A percentile compares a stretch with the other conserved stretches of the same genome.
Evolutionary conservation across 2,888 invertebrate species (phyloP).

Genomic region (Arctia plantaginis): DNA sequence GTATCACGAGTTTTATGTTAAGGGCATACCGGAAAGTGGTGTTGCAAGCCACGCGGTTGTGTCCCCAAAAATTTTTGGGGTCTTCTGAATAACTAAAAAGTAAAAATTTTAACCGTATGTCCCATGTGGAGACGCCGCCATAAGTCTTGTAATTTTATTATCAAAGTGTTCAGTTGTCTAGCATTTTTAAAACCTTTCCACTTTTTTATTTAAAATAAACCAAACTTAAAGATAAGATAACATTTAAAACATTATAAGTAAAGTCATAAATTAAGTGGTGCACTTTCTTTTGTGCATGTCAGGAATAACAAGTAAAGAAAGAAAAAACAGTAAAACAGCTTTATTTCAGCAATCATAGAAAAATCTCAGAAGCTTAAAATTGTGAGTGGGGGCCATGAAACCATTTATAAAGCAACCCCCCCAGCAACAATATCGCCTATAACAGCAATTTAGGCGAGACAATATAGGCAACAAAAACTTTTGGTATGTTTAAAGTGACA

Average conservation of each 20-base stretch:
- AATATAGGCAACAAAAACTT: slow-evolving; percentile 26
- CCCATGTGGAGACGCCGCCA: slow-evolving; percentile 38
- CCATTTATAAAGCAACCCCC: slow-evolving; percentile 13
- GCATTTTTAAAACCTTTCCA: slow-evolving; percentile 32
- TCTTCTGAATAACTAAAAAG: slow-evolving; percentile 51
- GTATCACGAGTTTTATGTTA: slow-evolving; percentile 36
- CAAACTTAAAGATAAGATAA: slow-evolving; percentile 45
- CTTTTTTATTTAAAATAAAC: slow-evolving; percentile 21
- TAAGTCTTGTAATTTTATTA: slow-evolving; percentile 15
- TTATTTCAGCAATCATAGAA: slow-evolving; percentile 13
- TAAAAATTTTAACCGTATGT: slow-evolving; percentile 31
- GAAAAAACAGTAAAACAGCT: slow-evolving; percentile 35
- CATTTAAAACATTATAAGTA: slow-evolving; percentile 36
- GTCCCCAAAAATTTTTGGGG: slow-evolving; percentile 70
- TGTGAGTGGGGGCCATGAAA: slow-evolving; percentile 17
- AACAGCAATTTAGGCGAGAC: too few species aligned
- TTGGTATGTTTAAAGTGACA: slow-evolving; percentile 23
- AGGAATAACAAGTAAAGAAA: slow-evolving; percentile 25
- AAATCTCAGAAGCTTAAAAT: slow-evolving; percentile 29
- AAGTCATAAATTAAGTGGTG: slow-evolving; percentile 36
- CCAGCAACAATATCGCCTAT: too few species aligned
- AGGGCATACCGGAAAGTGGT: slow-evolving; percentile 27
- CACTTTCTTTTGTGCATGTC: slow-evolving; percentile 26
- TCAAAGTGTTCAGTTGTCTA: background rate
- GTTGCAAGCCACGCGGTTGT: slow-evolving; percentile 64